These are phyloP conservation scores for Pecten maximus DNA, from an alignment of 2,888 invertebrate genomes.

Conservation along the genomic window DNA sequence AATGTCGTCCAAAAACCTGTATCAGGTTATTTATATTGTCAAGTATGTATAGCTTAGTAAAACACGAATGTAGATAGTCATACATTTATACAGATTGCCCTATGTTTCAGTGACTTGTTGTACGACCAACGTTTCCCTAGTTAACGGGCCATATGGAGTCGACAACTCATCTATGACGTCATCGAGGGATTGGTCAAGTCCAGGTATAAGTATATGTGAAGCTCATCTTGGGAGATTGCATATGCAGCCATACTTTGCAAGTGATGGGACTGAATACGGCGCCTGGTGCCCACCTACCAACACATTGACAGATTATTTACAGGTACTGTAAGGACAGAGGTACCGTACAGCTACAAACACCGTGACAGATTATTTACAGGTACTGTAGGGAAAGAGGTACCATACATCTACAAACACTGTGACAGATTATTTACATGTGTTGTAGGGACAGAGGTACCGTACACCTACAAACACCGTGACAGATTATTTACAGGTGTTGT, in stretches of 20 bases:
- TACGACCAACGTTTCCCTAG: neutral
- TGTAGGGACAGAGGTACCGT: neutral
- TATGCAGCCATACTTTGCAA: neutral
- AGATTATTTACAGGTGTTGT: no score
- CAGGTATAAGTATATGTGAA: neutral
- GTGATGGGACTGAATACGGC: neutral
- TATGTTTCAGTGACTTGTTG: neutral
- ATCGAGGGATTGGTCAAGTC: neutral
- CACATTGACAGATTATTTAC: neutral
- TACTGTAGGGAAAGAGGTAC: neutral
- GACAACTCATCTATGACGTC: conserved; percentile 11
- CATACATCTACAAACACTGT: no score
- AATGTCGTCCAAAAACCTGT: no score
- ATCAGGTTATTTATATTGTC: neutral
- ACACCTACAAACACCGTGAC: no score
- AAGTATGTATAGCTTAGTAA: neutral
- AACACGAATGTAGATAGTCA: neutral
- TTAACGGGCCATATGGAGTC: neutral
- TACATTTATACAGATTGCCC: neutral
- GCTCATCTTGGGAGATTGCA: conserved; percentile 20
- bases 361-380: neutral
- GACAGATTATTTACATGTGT: no score
- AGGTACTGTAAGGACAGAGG: neutral
- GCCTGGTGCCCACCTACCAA: neutral
- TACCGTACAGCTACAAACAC: neutral